Conservation (phyloP, 2,113 vertebrate genomes). For the Paracanthobrama guichenoti region DNA sequence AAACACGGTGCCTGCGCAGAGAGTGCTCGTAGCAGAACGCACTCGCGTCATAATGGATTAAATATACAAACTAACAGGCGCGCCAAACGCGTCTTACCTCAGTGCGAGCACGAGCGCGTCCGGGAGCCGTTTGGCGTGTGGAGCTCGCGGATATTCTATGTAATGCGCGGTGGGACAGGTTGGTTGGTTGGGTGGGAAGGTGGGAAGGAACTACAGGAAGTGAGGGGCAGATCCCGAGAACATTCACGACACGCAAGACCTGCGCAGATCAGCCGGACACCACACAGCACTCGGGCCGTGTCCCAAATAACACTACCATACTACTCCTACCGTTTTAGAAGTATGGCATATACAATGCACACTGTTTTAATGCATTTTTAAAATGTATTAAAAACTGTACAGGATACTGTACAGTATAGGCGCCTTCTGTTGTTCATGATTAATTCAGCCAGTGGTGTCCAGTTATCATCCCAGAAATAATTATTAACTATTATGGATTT, state of each 20-base stretch:
- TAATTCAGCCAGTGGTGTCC: no score
- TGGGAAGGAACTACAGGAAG: constrained; percentile 46
- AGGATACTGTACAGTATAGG: background rate
- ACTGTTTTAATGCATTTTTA: background rate
- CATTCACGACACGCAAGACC: background rate
- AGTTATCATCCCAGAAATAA: no score
- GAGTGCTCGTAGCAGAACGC: background rate
- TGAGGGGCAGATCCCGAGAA: constrained; percentile 33
- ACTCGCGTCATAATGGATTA: background rate
- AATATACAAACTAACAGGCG: constrained; percentile 12
- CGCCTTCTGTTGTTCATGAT: background rate
- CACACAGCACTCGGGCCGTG: background rate
- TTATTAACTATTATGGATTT: no score
- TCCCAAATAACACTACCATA: background rate
- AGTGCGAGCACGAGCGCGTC: background rate
- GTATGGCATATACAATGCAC: background rate
- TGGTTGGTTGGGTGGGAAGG: background rate
- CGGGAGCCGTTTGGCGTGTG: background rate
- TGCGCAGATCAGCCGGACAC: constrained; percentile 33
- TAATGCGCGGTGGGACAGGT: background rate
- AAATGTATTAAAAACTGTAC: no score
- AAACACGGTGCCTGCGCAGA: background rate
- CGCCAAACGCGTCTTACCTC: constrained; percentile 17
- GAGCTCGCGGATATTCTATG: background rate
- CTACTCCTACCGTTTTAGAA: background rate